Conservation (phyloP, 2,113 vertebrate genomes). For the Peromyscus leucopus region DNA sequence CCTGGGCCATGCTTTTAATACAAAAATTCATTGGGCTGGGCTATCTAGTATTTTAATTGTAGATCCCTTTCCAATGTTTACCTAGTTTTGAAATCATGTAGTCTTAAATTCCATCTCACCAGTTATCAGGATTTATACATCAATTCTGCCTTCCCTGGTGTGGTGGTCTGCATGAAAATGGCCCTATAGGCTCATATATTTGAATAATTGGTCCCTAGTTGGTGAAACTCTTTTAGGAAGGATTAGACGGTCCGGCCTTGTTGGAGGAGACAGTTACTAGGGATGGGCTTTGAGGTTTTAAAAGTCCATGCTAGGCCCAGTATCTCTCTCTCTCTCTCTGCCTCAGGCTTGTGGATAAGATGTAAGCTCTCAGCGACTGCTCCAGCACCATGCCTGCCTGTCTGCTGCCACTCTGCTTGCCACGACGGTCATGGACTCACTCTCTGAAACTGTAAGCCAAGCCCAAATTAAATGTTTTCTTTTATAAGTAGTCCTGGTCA, state of each 20-base stretch:
- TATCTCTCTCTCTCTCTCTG: not conserved
- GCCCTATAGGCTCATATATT: not conserved
- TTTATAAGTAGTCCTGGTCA: not conserved
- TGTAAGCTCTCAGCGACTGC: too few species aligned
- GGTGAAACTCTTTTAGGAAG: not conserved
- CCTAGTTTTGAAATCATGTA: not conserved
- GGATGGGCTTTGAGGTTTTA: not conserved
- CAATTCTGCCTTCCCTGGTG: not conserved
- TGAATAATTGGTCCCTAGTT: not conserved
- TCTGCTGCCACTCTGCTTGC: not conserved
- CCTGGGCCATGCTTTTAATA: not conserved
- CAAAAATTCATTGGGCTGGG: too few species aligned
- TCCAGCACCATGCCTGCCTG: not conserved
- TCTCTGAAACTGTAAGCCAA: not conserved
- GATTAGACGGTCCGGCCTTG: not conserved
- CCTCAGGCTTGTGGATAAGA: not conserved
- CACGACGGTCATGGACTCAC: not conserved
- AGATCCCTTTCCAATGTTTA: not conserved
- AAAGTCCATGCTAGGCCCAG: not conserved
- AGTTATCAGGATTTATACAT: not conserved
- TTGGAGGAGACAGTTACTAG: not conserved
- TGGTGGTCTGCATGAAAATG: not conserved
- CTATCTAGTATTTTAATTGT: not conserved
- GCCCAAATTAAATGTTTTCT: not conserved
- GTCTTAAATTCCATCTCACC: not conserved